These are phyloP conservation scores for Aplysina aerophoba DNA, from an alignment of 37 sponge, comb jelly and placozoan species.

Conservation along the genomic window DNA sequence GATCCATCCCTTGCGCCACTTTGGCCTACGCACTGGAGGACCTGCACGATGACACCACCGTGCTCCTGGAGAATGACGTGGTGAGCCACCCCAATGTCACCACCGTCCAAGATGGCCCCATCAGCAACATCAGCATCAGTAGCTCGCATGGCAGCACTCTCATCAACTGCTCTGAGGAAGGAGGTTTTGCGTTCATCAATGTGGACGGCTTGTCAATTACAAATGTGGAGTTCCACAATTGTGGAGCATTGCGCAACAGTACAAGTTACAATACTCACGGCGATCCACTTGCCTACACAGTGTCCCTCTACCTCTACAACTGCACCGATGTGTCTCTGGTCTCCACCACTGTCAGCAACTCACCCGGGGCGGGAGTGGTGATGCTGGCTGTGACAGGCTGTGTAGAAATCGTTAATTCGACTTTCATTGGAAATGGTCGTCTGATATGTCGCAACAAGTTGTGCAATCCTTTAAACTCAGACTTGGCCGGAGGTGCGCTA, in stretches of 20 bases:
- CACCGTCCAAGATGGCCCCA: neutral
- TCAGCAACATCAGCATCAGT: neutral
- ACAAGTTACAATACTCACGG: neutral
- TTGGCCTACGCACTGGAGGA: constrained; percentile 6
- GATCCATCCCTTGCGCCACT: neutral
- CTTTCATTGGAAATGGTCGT: neutral
- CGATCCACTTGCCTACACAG: neutral
- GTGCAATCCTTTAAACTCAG: neutral
- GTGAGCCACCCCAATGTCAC: neutral
- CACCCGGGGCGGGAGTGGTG: constrained; percentile 10
- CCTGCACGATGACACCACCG: neutral
- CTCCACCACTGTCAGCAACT: neutral
- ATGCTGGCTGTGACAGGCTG: constrained; percentile 8
- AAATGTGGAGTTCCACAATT: neutral
- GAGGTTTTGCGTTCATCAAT: neutral
- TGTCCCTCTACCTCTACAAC: neutral
- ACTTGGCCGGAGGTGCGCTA: neutral
- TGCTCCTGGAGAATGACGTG: neutral
- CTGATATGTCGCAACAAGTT: neutral
- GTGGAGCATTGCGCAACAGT: neutral
- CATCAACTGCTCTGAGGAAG: neutral
- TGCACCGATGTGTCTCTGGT: constrained; percentile 3
- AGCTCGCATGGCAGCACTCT: neutral
- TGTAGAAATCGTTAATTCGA: neutral
- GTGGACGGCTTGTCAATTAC: neutral